A percentile compares a stretch with the other conserved stretches of the same genome.
Conservation (phyloP, 2,113 vertebrate species). For the Oceanites oceanicus region DNA sequence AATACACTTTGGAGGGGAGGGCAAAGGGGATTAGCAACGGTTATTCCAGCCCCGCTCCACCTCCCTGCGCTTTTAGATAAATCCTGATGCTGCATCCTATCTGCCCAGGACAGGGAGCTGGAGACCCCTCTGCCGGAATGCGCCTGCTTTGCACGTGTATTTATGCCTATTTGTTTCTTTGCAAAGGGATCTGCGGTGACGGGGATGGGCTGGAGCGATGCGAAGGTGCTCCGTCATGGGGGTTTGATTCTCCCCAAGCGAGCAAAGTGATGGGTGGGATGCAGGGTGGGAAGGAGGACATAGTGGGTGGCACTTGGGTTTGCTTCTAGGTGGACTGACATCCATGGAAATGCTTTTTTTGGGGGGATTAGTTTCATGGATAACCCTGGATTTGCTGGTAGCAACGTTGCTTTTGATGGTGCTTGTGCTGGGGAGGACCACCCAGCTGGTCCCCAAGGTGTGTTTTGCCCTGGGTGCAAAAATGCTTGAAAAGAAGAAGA, state of each 20-base stretch:
- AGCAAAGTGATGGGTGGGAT: background rate
- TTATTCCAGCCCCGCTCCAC: background rate
- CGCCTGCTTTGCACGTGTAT: accelerated
- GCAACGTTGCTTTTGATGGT: accelerated
- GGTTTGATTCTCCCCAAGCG: background rate
- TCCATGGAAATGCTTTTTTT: accelerated
- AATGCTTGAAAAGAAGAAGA: background rate
- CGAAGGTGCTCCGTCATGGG: accelerated
- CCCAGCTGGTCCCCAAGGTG: background rate
- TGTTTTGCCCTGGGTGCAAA: background rate
- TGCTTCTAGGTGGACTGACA: background rate
- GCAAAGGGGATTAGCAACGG: background rate
- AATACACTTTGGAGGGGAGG: background rate
- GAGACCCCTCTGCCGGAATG: background rate
- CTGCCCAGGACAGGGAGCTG: background rate
- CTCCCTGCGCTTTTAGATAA: background rate
- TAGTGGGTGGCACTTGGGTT: background rate
- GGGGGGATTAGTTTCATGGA: background rate
- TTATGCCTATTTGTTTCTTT: background rate
- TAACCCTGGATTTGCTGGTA: background rate
- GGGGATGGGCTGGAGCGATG: background rate
- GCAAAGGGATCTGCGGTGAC: accelerated
- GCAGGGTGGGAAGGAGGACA: accelerated
- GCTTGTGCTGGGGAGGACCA: accelerated
- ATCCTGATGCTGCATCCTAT: background rate